These are phyloP conservation scores for Trachelus tabidus DNA, from an alignment of 2,888 invertebrate species.

Conservation along the genomic window DNA sequence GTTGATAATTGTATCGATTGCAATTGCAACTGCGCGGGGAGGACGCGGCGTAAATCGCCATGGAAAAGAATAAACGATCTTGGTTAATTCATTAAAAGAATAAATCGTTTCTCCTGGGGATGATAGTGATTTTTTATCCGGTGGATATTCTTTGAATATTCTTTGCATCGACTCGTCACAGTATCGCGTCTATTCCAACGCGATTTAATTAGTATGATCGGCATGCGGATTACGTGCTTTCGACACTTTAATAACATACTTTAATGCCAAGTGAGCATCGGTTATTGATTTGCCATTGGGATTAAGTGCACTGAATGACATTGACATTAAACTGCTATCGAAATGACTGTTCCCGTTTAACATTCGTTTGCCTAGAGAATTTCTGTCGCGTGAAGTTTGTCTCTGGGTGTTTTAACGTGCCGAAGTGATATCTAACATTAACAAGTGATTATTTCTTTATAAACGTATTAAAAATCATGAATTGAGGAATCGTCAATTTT, in stretches of 20 bases:
- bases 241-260: neutral
- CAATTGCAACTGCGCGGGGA: neutral
- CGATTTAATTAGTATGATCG: neutral
- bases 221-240: neutral
- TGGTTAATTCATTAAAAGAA: slow-evolving; percentile 3
- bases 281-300: neutral
- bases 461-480: neutral
- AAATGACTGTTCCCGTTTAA: neutral
- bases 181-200: neutral
- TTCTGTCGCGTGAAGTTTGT: neutral
- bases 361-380: neutral
- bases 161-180: neutral
- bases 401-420: neutral
- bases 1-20: neutral
- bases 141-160: neutral
- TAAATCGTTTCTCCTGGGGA: neutral
- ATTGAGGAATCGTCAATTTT: neutral
- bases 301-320: neutral
- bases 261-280: neutral
- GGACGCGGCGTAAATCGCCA: neutral
- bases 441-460: neutral
- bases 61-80: slow-evolving; percentile 17
- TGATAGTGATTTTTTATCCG: neutral
- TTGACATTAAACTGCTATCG: neutral
- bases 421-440: neutral